phyloP scores from a whole-genome alignment of 2,113 vertebrate genomes.

The Talpa occidentalis region DNA sequence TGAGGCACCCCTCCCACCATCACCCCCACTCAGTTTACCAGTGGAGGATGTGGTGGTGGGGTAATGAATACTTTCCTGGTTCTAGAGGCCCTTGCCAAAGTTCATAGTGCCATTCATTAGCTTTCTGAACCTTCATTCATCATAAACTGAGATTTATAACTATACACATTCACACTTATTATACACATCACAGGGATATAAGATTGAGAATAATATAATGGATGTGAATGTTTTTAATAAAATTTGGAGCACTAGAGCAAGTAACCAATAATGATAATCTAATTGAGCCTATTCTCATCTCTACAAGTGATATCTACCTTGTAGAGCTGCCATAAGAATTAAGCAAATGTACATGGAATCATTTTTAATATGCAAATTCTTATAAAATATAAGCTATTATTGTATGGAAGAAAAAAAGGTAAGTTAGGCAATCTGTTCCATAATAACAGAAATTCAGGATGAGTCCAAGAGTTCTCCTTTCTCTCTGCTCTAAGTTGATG shows the following conservation, averaged over 20 bases:
- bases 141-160: background rate
- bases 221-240: background rate
- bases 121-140: background rate
- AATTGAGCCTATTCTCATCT: too few relatives aligned
- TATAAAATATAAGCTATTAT: background rate
- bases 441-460: background rate
- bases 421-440: background rate
- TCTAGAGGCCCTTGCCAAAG: background rate
- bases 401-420: background rate
- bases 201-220: background rate
- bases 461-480: background rate
- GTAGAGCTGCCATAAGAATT: background rate
- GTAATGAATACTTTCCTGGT: too few relatives aligned
- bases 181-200: background rate
- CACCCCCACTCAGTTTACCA: background rate
- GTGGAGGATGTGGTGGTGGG: background rate
- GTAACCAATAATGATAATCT: background rate
- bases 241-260: background rate
- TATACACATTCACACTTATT: background rate
- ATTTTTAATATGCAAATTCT: background rate
- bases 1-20: background rate
- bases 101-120: background rate
- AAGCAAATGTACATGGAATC: background rate
- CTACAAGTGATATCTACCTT: background rate
- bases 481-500: background rate